Base-by-base conservation (phyloP, 2,888 invertebrate species). In the Buathra laborator region DNA sequence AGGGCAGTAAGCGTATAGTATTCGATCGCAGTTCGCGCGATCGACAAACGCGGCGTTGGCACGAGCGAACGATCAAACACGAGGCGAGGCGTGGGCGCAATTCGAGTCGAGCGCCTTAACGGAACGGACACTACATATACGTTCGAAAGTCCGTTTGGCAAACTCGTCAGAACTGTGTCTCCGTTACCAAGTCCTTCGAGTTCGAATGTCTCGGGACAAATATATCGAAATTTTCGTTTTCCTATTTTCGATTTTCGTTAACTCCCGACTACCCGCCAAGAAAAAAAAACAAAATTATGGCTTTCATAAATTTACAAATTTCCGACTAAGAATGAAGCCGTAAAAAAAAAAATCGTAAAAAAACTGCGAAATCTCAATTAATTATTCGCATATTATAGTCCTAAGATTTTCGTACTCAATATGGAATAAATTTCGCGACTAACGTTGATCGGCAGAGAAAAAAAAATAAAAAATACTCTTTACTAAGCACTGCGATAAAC, bases 81-180 rank as follows among this genome's bases (percentile, higher is more conserved):
- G 64, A 80, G 81, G 72, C 80, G 59, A 37, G 56, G 87, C 84
- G 87, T 89, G 83, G 86, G 86, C 82, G 72, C 59, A 66, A 44
- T 72, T 72, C 75, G 56, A 77, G 72, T 48, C 62, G 32, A 75
- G 48, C 16, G 32, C 71, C 19, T 62, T 59, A 51, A 66, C 24
- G 53, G 46, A 66, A 56, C 43, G 44, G 59, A 56, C 53, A 37
- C 81, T 83, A 71, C 82, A 37, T 64, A 72, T 84, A 64, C 75
- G 81, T 78, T 87, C 75, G 78, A 86, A 87, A 82, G 80, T 80
- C 51, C 5, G 48, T 32, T 14, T n/a, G 29, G 53, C 19, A 51
- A 24, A 37, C 7, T 19, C 3, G 64, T 37, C 37, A 10, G 37
- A 64, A 64, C 64, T 37, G n/a, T 10, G 64, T 37, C 59, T 59